Conservation (phyloP, 2,113 vertebrate genomes). For the Lepisosteus oculatus region DNA sequence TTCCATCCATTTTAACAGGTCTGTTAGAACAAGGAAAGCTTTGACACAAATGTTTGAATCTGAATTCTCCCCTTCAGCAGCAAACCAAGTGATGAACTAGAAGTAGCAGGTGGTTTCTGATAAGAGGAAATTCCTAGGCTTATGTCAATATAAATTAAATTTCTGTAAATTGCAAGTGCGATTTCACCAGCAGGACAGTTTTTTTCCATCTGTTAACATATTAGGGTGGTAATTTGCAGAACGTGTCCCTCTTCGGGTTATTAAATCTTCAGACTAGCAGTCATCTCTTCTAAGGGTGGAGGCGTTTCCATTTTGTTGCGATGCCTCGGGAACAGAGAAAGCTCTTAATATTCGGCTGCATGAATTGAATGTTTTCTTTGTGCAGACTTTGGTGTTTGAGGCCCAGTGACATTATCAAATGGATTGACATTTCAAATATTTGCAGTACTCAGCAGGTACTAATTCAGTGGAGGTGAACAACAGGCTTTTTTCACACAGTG, state of each 20-base stretch:
- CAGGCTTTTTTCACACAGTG: slow-evolving; percentile 46
- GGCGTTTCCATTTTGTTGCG: neutral
- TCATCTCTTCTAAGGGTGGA: no score
- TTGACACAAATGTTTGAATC: no score
- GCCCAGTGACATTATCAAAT: slow-evolving; percentile 85
- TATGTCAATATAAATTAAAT: slow-evolving; percentile 42
- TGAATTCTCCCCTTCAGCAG: neutral
- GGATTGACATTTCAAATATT: slow-evolving; percentile 94
- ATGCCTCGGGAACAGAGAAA: slow-evolving; percentile 41
- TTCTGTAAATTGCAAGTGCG: slow-evolving; percentile 18
- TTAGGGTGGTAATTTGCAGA: slow-evolving; percentile 28
- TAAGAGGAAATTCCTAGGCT: slow-evolving; percentile 5
- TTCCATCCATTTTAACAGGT: no score
- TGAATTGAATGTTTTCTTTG: slow-evolving; percentile 54
- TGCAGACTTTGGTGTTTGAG: slow-evolving; percentile 75
- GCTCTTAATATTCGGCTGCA: slow-evolving; percentile 53
- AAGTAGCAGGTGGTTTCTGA: slow-evolving; percentile 23
- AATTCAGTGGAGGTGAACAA: slow-evolving; percentile 75
- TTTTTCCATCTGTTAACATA: slow-evolving; percentile 39
- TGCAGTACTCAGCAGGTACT: slow-evolving; percentile 78
- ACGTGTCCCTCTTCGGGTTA: slow-evolving; percentile 35
- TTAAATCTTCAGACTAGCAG: slow-evolving; percentile 45
- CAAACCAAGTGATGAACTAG: neutral
- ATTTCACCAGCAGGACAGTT: slow-evolving; percentile 2
- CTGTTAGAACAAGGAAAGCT: no score